Evolutionary conservation across 2,888 invertebrate species (phyloP).

Genomic region (Megastigmus dorsalis): DNA sequence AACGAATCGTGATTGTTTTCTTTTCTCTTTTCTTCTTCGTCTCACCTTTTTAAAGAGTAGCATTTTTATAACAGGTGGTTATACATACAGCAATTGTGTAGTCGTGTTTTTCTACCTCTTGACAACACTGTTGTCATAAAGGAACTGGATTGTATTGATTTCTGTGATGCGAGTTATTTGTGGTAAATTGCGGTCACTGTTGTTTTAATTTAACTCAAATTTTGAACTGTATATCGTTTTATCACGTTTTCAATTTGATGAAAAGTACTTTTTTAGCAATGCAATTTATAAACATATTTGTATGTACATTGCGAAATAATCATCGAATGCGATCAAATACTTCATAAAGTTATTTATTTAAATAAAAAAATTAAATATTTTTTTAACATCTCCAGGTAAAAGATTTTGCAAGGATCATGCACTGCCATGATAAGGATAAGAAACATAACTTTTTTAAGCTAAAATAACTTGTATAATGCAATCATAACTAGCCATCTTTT

Average conservation of each 20-base stretch:
- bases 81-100: constrained; percentile 32
- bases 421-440: constrained; percentile 43
- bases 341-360: constrained; percentile 8
- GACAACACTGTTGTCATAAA: constrained; percentile 37
- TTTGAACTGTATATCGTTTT: neutral
- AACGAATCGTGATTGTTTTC: constrained; percentile 20
- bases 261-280: constrained; percentile 10
- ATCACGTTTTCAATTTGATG: neutral
- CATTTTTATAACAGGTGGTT: constrained; percentile 41
- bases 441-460: constrained; percentile 44
- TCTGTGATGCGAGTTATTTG: constrained; percentile 17
- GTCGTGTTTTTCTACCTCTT: constrained; percentile 44
- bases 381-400: constrained; percentile 27
- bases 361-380: constrained; percentile 29
- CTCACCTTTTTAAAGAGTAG: constrained; percentile 21
- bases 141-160: constrained; percentile 37
- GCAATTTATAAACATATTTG: constrained; percentile 9
- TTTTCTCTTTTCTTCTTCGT: constrained; percentile 11
- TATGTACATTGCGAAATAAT: constrained; percentile 23
- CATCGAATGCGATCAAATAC: constrained; percentile 9
- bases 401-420: constrained; percentile 9
- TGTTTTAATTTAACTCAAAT: constrained; percentile 6
- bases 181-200: constrained; percentile 14
- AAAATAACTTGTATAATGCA: constrained; percentile 22
- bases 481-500: constrained; percentile 37